Evolutionary conservation across 2,888 invertebrate genomes (phyloP).

Genomic region (Euspilapteryx auroguttella): DNA sequence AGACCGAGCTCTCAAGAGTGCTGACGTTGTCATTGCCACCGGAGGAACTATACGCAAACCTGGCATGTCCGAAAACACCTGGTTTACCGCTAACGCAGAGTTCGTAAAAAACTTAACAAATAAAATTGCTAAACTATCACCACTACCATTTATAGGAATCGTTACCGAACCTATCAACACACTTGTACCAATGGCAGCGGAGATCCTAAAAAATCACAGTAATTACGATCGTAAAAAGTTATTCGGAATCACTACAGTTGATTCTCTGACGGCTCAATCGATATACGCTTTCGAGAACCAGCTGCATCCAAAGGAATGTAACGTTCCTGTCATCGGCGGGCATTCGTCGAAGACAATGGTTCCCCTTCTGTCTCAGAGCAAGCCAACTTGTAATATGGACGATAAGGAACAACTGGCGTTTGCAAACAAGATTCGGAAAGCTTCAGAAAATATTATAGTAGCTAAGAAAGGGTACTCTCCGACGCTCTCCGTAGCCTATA

Average conservation of each 20-base stretch:
- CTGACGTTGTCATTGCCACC: conserved; percentile 68
- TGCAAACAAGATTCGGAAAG: conserved; percentile 49
- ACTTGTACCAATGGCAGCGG: conserved; percentile 42
- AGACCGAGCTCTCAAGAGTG: conserved; percentile 40
- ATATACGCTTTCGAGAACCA: conserved; percentile 69
- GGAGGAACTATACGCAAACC: conserved; percentile 65
- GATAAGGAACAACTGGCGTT: conserved; percentile 36
- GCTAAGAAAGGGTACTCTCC: conserved; percentile 64
- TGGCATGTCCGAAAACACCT: conserved; percentile 60
- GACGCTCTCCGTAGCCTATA: conserved; percentile 67
- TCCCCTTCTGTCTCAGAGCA: conserved; percentile 74
- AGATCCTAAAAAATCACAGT: conserved; percentile 28
- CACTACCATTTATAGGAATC: conserved; percentile 38
- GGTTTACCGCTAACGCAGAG: conserved; percentile 51
- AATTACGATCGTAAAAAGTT: conserved; percentile 62
- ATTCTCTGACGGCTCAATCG: conserved; percentile 74
- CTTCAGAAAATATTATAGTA: conserved; percentile 63
- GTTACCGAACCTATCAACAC: conserved; percentile 46
- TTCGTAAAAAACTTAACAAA: conserved; percentile 27
- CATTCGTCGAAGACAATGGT: conserved; percentile 74
- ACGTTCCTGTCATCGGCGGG: conserved; percentile 79
- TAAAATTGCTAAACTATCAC: conserved; percentile 20
- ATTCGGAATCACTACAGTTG: conserved; percentile 77
- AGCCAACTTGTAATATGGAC: conserved; percentile 49
- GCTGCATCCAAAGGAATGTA: conserved; percentile 64